These are phyloP conservation scores for Mesorhabditis sp. DNA, from an alignment of 2,888 invertebrate genomes.

Conservation along the genomic window DNA sequence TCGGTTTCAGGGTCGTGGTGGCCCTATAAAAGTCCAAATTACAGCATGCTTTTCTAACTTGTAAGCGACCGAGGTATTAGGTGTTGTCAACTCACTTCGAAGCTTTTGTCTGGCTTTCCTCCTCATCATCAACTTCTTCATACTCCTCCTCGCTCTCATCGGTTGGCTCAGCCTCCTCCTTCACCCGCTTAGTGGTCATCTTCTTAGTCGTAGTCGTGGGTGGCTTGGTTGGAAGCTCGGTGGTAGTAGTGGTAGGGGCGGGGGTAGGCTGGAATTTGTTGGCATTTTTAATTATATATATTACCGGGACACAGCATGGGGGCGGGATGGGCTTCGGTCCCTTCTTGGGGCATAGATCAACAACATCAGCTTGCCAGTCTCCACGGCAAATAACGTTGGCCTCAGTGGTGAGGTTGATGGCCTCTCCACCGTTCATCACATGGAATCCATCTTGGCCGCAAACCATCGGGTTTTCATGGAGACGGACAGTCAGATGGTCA, in stretches of 20 bases:
- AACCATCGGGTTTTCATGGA: conserved; percentile 58
- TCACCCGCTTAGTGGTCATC: background rate
- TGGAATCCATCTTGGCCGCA: conserved; percentile 57
- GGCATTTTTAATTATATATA: background rate
- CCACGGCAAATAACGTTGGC: conserved; percentile 52
- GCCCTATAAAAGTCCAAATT: background rate
- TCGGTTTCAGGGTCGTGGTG: conserved; percentile 10
- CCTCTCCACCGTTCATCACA: conserved; percentile 56
- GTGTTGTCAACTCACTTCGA: background rate
- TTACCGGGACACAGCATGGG: conserved; percentile 32
- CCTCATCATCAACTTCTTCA: conserved; percentile 9
- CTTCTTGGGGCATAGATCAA: conserved; percentile 48
- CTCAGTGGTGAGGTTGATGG: conserved; percentile 55
- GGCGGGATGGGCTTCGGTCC: conserved; percentile 27
- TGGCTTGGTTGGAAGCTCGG: conserved; percentile 11
- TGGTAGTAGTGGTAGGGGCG: conserved; percentile 18
- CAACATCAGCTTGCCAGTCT: conserved; percentile 35
- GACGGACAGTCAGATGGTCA: conserved; percentile 50
- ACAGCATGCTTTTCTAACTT: background rate
- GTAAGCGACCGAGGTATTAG: too few relatives aligned
- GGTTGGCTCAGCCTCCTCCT: conserved; percentile 15
- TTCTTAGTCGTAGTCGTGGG: conserved; percentile 6
- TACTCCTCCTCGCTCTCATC: conserved; percentile 18
- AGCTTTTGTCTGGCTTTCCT: background rate
- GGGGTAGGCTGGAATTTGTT: conserved; percentile 15